Conservation (phyloP, 2,888 invertebrate genomes). For the Phoenoteleia sp. region DNA sequence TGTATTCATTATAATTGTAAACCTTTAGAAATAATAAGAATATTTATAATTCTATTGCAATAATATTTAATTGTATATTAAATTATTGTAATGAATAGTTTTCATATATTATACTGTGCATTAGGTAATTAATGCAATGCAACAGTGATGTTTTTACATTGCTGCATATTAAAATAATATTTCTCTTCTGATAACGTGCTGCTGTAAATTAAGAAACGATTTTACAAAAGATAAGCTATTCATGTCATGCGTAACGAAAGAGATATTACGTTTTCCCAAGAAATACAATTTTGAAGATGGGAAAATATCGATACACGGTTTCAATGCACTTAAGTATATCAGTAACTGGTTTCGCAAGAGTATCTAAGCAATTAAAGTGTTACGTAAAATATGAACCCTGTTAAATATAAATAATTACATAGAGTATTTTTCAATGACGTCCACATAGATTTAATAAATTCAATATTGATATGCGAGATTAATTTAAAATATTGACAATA, state of each 20-base stretch:
- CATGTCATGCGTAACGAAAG: slow-evolving; percentile 5
- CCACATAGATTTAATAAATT: neutral
- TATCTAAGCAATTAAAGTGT: neutral
- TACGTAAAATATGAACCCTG: neutral
- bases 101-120: too few species aligned
- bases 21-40: too few species aligned
- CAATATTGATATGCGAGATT: neutral
- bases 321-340: neutral
- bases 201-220: neutral
- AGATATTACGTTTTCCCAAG: neutral
- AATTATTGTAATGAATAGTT: too few species aligned
- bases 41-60: too few species aligned
- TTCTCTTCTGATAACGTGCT: neutral
- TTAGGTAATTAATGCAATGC: too few species aligned
- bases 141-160: neutral
- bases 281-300: slow-evolving; percentile 8
- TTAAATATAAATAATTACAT: neutral
- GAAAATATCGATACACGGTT: neutral
- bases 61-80: too few species aligned
- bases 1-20: too few species aligned
- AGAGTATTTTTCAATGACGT: neutral
- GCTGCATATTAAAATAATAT: neutral
- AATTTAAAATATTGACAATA: neutral
- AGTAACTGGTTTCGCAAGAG: neutral
- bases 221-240: neutral